These are phyloP conservation scores for Tetramorium bicarinatum DNA, from an alignment of 2,888 invertebrate species.

Conservation along the genomic window DNA sequence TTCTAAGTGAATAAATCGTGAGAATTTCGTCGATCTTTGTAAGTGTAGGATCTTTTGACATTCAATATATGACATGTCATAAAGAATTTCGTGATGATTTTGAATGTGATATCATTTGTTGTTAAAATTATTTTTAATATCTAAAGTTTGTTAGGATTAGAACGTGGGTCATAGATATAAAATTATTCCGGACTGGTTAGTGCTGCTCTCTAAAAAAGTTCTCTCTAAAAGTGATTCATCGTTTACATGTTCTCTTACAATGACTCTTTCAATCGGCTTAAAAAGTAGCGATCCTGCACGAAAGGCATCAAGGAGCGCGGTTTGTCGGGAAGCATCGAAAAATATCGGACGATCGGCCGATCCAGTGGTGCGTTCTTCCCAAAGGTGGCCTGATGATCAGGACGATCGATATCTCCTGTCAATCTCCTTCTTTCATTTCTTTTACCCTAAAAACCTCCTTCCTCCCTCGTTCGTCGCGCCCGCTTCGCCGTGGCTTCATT, in stretches of 20 bases:
- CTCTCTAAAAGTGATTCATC: constrained; percentile 61
- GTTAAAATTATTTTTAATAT: neutral
- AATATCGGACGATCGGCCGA: constrained; percentile 57
- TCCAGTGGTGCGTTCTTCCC: constrained; percentile 47
- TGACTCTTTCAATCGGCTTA: constrained; percentile 53
- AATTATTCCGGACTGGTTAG: neutral
- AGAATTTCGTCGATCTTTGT: neutral
- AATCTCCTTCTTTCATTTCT: constrained; percentile 40
- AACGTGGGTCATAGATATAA: neutral
- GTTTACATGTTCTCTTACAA: constrained; percentile 58
- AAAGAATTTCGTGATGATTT: neutral
- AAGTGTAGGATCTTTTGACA: neutral
- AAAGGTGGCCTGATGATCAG: constrained; percentile 71
- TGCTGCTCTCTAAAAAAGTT: neutral
- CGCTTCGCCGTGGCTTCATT: constrained; percentile 77
- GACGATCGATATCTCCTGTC: constrained; percentile 74
- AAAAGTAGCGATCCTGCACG: constrained; percentile 57
- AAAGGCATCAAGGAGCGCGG: constrained; percentile 32
- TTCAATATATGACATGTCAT: no score
- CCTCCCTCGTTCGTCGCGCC: constrained; percentile 38
- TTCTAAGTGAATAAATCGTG: constrained; percentile 35
- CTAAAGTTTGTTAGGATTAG: neutral
- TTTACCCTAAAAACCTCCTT: constrained; percentile 37
- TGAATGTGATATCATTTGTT: neutral
- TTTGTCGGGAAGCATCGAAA: constrained; percentile 60